phyloP scores from a whole-genome alignment of 2,113 vertebrate species.

The Seriola rivoliana region DNA sequence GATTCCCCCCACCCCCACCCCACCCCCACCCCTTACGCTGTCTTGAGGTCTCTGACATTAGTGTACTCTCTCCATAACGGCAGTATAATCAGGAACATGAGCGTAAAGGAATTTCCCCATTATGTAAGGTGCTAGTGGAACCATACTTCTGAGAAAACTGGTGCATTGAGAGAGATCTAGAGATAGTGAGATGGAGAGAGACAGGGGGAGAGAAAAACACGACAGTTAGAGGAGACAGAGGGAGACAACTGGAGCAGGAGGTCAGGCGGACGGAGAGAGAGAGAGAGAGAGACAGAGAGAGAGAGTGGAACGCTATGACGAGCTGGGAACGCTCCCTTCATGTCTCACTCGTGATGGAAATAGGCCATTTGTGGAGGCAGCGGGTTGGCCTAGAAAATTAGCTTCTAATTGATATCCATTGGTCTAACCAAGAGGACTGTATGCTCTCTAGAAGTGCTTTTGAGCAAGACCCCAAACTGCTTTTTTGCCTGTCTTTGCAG shows the following conservation, averaged over 20 bases:
- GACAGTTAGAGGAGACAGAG: background rate
- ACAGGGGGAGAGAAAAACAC: conserved; percentile 38
- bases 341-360: conserved; percentile 13
- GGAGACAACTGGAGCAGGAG: background rate
- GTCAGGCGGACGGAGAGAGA: conserved; percentile 5
- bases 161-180: conserved; percentile 44
- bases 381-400: background rate
- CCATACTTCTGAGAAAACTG: conserved; percentile 57
- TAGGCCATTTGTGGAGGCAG: background rate
- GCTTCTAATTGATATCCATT: background rate
- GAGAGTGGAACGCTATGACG: background rate
- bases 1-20: background rate
- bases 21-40: background rate
- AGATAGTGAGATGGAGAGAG: conserved; percentile 55
- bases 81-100: conserved; percentile 70
- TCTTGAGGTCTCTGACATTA: conserved; percentile 27
- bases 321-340: background rate
- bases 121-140: conserved; percentile 69
- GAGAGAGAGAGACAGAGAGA: background rate
- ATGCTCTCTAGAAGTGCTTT: background rate
- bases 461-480: background rate
- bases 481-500: background rate
- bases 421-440: background rate
- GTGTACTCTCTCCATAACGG: conserved; percentile 30
- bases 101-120: conserved; percentile 78